Evolutionary conservation across 2,888 invertebrate species (phyloP).

Genomic region (Ellobium chinense): DNA sequence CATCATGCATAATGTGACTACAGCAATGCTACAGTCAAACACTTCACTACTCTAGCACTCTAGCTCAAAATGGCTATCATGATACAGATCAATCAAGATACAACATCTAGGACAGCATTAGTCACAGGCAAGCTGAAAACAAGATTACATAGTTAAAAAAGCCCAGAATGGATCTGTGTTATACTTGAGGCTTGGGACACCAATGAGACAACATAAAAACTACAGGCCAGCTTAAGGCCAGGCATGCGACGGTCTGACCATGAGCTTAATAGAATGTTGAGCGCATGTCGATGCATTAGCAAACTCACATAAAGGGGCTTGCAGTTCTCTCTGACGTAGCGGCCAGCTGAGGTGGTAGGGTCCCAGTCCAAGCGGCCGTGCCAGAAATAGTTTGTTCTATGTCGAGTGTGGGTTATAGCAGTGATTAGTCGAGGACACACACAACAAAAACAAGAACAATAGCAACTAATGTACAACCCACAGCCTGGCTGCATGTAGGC

Average conservation of each 20-base stretch:
- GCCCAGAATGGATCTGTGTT: too few relatives aligned
- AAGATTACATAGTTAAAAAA: too few relatives aligned
- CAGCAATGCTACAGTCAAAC: too few relatives aligned
- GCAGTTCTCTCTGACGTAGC: constrained; percentile 99
- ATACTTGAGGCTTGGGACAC: too few relatives aligned
- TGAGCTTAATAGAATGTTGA: too few relatives aligned
- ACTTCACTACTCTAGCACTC: too few relatives aligned
- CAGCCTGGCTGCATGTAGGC: background rate
- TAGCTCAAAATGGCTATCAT: too few relatives aligned
- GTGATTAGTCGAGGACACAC: background rate
- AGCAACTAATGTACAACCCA: background rate
- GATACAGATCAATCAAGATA: background rate
- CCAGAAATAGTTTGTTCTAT: constrained; percentile 88
- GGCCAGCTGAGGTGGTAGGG: constrained; percentile 96
- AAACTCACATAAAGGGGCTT: constrained; percentile 92
- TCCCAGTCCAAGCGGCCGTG: constrained; percentile 99
- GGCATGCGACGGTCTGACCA: constrained; percentile 47
- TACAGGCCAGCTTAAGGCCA: background rate
- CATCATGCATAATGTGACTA: too few relatives aligned
- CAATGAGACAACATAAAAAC: background rate
- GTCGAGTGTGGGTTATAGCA: background rate
- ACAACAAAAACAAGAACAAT: background rate
- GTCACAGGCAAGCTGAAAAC: too few relatives aligned
- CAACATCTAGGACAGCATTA: constrained; percentile 3
- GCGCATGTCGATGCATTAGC: constrained; percentile 10